These are phyloP conservation scores for Harpegnathos saltator DNA, from an alignment of 1,140 invertebrate genomes.

Conservation along the genomic window DNA sequence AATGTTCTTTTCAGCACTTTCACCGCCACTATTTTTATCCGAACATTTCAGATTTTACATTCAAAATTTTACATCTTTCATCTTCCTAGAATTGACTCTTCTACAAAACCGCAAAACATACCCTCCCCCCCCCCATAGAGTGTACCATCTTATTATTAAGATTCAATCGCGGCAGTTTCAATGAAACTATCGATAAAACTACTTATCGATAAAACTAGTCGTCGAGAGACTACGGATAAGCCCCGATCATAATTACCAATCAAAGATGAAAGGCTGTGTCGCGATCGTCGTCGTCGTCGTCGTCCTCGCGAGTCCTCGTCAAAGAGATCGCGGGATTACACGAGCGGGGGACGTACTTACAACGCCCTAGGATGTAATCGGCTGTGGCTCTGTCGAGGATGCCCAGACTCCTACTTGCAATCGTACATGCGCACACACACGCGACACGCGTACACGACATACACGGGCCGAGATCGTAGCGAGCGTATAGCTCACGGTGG, in stretches of 20 bases:
- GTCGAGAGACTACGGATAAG: neutral
- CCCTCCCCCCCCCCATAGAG: too few relatives aligned
- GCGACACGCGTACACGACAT: too few relatives aligned
- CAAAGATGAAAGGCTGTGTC: constrained; percentile 37
- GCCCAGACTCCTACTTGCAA: constrained; percentile 58
- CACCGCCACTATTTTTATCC: too few relatives aligned
- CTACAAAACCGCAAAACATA: too few relatives aligned
- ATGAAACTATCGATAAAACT: too few relatives aligned
- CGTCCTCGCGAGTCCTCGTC: constrained; percentile 50
- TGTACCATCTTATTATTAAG: too few relatives aligned
- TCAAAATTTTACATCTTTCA: neutral
- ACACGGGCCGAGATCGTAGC: too few relatives aligned
- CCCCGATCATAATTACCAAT: constrained; percentile 17
- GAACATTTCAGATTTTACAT: too few relatives aligned
- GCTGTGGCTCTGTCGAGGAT: constrained; percentile 58
- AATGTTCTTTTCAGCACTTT: too few relatives aligned
- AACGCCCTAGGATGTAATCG: constrained; percentile 69
- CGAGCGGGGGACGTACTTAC: constrained; percentile 61
- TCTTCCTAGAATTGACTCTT: neutral
- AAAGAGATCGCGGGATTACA: constrained; percentile 71
- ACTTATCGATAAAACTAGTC: neutral
- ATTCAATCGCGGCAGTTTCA: neutral
- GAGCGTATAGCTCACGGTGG: constrained; percentile 76
- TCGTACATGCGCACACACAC: constrained; percentile 60
- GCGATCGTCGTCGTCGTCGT: neutral